phyloP scores from a whole-genome alignment of 2,797 vertebrate genomes.

The Brachyrhaphis roseni region DNA sequence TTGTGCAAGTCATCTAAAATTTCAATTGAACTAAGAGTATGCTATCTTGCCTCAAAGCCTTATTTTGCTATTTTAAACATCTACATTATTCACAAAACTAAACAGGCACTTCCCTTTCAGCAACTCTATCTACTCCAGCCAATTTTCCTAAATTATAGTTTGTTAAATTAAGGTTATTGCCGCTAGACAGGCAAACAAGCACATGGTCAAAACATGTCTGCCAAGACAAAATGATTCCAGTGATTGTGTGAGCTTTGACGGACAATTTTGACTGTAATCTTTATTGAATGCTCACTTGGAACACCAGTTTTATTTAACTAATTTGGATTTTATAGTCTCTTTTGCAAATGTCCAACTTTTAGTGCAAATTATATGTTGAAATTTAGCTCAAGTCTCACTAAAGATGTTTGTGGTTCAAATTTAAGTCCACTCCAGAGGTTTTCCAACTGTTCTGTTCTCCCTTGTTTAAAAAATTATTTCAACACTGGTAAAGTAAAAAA shows the following conservation, averaged over 20 bases:
- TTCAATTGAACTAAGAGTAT: no score
- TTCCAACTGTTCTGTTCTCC: background rate
- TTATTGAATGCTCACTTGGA: background rate
- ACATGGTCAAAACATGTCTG: background rate
- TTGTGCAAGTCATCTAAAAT: background rate
- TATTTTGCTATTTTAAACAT: background rate
- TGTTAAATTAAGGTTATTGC: constrained; percentile 1
- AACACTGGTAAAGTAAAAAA: background rate
- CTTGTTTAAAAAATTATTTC: background rate
- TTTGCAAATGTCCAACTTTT: background rate
- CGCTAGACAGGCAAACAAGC: background rate
- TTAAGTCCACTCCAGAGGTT: background rate
- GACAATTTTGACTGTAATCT: background rate
- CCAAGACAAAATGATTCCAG: background rate
- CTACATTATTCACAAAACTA: constrained; percentile 2
- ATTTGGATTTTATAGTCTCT: background rate
- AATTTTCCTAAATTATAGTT: background rate
- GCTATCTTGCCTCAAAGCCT: background rate
- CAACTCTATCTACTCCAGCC: background rate
- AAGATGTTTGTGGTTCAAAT: background rate
- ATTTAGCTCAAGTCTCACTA: background rate
- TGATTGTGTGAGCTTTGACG: background rate
- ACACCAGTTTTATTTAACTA: background rate
- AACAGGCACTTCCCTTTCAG: background rate
- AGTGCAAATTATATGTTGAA: background rate